phyloP scores from a whole-genome alignment of 92 coral and sea anemone genomes.

The Paramuricea clavata region DNA sequence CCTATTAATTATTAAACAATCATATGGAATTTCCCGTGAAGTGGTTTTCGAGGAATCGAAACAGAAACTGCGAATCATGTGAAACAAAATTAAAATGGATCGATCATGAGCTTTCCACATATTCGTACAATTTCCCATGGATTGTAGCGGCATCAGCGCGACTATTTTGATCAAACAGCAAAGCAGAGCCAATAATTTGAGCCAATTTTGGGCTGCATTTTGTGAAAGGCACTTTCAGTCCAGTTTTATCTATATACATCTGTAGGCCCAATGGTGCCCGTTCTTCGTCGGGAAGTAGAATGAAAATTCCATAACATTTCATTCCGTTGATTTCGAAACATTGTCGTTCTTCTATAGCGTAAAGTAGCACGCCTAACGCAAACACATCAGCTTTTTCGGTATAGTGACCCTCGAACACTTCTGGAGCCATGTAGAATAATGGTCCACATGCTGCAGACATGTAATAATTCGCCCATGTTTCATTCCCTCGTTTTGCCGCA shows the following conservation, averaged over 20 bases:
- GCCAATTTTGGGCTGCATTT: slow-evolving; percentile 6
- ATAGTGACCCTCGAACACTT: background rate
- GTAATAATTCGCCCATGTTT: background rate
- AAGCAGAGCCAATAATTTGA: slow-evolving; percentile 17
- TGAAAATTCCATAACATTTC: slow-evolving; percentile 37
- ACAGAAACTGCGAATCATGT: background rate
- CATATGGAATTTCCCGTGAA: slow-evolving; percentile 11
- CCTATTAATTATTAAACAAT: background rate
- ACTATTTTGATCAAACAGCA: slow-evolving; percentile 28
- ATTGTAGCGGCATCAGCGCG: background rate
- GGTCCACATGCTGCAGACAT: background rate
- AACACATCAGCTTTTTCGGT: background rate
- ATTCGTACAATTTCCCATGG: background rate
- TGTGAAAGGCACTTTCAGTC: slow-evolving; percentile 1
- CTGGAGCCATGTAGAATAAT: background rate
- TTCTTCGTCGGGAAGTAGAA: background rate
- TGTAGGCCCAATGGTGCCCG: slow-evolving; percentile 37
- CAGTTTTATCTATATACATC: slow-evolving; percentile 21
- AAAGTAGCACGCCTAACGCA: background rate
- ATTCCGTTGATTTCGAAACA: slow-evolving; percentile 7
- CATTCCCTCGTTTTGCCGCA: background rate
- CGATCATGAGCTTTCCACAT: background rate
- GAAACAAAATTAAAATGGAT: background rate
- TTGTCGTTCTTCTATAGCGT: background rate
- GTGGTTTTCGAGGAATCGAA: background rate